phyloP scores from a whole-genome alignment of 2,888 invertebrate genomes.

The Trachelus tabidus region DNA sequence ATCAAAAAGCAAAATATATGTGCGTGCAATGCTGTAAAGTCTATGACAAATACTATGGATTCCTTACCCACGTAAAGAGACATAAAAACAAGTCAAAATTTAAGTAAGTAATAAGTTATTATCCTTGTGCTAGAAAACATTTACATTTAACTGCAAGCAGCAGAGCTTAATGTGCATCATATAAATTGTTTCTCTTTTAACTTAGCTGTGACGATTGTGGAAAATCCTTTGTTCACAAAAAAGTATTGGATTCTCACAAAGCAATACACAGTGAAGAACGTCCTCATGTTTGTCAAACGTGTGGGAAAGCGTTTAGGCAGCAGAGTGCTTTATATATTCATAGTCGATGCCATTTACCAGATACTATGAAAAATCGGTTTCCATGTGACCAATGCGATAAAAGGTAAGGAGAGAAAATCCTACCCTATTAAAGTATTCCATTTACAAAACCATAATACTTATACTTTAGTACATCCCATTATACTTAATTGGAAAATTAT shows the following conservation, averaged over 20 bases:
- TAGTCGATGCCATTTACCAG: constrained; percentile 70
- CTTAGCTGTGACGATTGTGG: constrained; percentile 69
- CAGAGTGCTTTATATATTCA: constrained; percentile 71
- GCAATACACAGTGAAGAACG: constrained; percentile 68
- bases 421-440: neutral
- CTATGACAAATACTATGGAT: constrained; percentile 72
- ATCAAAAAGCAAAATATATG: constrained; percentile 73
- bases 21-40: constrained; percentile 77
- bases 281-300: constrained; percentile 68
- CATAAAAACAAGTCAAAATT: constrained; percentile 74
- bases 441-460: neutral
- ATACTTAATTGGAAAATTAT: too few relatives aligned
- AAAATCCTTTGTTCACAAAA: constrained; percentile 70
- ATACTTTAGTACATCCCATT: too few relatives aligned
- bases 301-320: constrained; percentile 71
- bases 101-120: constrained; percentile 58
- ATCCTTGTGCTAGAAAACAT: neutral
- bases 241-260: constrained; percentile 67
- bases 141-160: neutral
- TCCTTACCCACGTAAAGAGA: constrained; percentile 73
- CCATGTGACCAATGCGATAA: constrained; percentile 73
- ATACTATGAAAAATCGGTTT: constrained; percentile 70
- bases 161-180: neutral
- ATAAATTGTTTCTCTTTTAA: constrained; percentile 9
- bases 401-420: constrained; percentile 44